Conservation (phyloP, 2,113 vertebrate genomes). For the Calyptomena viridis region DNA sequence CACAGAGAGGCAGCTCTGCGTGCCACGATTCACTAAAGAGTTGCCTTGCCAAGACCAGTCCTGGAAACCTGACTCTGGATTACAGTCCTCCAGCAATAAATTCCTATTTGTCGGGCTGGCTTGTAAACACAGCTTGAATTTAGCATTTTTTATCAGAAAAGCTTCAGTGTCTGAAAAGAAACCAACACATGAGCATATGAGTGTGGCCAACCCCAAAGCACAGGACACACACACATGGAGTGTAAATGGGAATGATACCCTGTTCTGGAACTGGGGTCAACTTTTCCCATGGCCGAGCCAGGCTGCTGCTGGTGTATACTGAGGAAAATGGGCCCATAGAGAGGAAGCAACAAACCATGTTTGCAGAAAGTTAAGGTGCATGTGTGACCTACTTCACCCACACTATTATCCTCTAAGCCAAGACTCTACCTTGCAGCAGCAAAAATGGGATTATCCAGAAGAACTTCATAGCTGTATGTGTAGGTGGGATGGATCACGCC, state of each 20-base stretch:
- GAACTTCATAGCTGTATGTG: conserved; percentile 11
- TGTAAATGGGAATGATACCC: not conserved
- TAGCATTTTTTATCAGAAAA: conserved; percentile 18
- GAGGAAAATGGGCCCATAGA: not conserved
- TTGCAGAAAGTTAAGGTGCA: not conserved
- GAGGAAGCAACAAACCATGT: not conserved
- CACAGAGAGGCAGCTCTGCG: not conserved
- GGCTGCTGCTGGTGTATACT: not conserved
- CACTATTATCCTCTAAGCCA: not conserved
- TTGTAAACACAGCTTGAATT: conserved; percentile 8
- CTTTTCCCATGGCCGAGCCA: not conserved
- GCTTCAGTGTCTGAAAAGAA: not conserved
- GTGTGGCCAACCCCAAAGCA: not conserved
- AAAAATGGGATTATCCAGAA: conserved; percentile 47
- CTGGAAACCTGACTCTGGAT: not conserved
- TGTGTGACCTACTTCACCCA: not conserved
- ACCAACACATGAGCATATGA: not conserved
- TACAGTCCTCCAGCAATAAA: not conserved
- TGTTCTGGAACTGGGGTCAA: not conserved
- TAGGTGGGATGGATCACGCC: not conserved
- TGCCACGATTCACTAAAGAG: not conserved
- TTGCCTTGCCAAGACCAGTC: not conserved
- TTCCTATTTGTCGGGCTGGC: not conserved
- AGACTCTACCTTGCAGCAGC: conserved; percentile 48
- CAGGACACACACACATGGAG: rapidly evolving